Evolutionary conservation across 2,888 invertebrate genomes (phyloP).

Genomic region (Tinea semifulvella): DNA sequence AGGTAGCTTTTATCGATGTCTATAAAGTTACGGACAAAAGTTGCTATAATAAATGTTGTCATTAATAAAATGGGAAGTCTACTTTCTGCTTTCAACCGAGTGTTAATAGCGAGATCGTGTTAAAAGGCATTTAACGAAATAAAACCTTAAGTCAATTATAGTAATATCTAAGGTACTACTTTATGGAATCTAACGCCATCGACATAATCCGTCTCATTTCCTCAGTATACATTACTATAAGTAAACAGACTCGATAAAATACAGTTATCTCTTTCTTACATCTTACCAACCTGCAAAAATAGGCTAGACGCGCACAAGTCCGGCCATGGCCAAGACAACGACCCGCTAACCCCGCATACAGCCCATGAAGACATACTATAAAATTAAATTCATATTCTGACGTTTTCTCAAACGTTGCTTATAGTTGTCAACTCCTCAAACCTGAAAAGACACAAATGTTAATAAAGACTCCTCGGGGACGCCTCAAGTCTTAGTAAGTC

Average conservation of each 20-base stretch:
- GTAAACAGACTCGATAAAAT: not conserved
- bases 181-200: not conserved
- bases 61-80: conserved; percentile 13
- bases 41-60: conserved; percentile 11
- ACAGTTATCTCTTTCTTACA: conserved; percentile 6
- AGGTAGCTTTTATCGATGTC: too few species aligned
- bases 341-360: too few species aligned
- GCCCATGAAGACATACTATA: too few species aligned
- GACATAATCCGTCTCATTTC: not conserved
- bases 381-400: too few species aligned
- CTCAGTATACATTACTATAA: not conserved
- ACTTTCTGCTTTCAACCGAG: conserved; percentile 16
- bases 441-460: too few species aligned
- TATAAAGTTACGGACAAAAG: conserved; percentile 1
- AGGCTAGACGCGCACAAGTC: too few species aligned
- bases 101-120: conserved; percentile 52
- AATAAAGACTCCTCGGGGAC: too few species aligned
- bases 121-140: conserved; percentile 17
- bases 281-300: conserved; percentile 4
- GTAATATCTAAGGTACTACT: not conserved
- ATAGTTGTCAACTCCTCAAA: too few species aligned
- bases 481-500: too few species aligned
- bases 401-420: too few species aligned
- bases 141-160: not conserved
- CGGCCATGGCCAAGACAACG: too few species aligned